Evolutionary conservation across 2,797 vertebrate species (phyloP), one percentile per base, ranked within the genome.

Genomic region (Masticophis lateralis): DNA sequence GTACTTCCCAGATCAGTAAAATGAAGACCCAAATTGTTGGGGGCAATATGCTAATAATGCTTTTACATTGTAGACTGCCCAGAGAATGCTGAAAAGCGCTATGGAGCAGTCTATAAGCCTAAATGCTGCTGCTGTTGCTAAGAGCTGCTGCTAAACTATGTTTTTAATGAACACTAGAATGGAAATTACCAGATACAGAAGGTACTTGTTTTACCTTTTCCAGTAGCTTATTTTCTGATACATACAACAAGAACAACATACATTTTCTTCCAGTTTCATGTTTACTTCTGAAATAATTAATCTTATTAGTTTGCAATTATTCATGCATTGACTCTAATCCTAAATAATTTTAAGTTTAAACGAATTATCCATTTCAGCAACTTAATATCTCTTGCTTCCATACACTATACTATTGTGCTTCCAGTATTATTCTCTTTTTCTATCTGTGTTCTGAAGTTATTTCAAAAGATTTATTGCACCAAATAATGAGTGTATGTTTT

Each of bases 381-480:
- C 16, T 43, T 43, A 4, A 4, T 9, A 20, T 83, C 22, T 27
- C 7, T 63, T 55, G 5, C 28, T 86, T 61, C 57, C 22, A 32
- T 28, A 56, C 8, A 9, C 16, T 18, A 18, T 27, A 47, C 8
- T 28, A 32, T 27, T 37, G 32, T n/a, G 18, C 90, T 87, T 91
- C 51, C 93, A 16, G 14, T 13, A 1, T 0, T 57, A 57, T 13
- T 20, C 28, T 37, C 22, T 88, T 32, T 0, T 0, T 1, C 43
- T 0, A 0, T 94, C 61, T 59, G 88, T 93, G 92, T 86, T 83
- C 53, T 74, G 12, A 87, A 93, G 60, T 95, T 0, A 59, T 93
- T 95, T 91, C 66, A 47, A 60, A 60, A 94, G 93, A 94, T 93
- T 92, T 83, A 20, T 91, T 95, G 53, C 43, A 0, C 79, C 91